Evolutionary conservation across 1,140 invertebrate species (phyloP).

Genomic region (Dinoponera quadriceps): DNA sequence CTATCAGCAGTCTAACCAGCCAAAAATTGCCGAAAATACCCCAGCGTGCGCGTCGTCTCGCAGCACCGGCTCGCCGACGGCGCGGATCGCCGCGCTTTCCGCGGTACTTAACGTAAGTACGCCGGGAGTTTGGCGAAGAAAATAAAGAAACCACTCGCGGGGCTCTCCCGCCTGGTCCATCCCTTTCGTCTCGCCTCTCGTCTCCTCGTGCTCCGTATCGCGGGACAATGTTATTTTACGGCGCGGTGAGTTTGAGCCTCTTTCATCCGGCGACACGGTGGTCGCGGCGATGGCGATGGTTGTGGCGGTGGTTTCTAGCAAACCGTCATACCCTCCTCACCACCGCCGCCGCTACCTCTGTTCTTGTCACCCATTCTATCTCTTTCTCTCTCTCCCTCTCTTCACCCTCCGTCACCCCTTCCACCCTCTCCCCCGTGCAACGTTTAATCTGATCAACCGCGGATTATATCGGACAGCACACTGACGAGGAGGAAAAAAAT

Average conservation of each 20-base stretch:
- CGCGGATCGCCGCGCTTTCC: conserved; percentile 41
- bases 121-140: conserved; percentile 73
- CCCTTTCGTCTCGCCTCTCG: background rate
- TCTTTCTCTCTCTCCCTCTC: conserved; percentile 13
- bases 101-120: conserved; percentile 81
- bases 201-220: conserved; percentile 63
- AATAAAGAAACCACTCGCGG: conserved; percentile 79
- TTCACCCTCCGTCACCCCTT: conserved; percentile 3
- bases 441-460: conserved; percentile 86
- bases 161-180: conserved; percentile 18
- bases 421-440: conserved; percentile 69
- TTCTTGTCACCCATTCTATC: too few relatives aligned
- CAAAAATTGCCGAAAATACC: background rate
- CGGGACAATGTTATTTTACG: conserved; percentile 86
- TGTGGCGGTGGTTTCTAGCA: conserved; percentile 62
- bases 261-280: conserved; percentile 83
- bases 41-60: conserved; percentile 29
- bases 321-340: conserved; percentile 68
- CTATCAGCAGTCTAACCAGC: background rate
- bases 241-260: conserved; percentile 85
- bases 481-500: conserved; percentile 70
- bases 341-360: conserved; percentile 63
- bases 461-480: conserved; percentile 83
- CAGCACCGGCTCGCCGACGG: conserved; percentile 30
- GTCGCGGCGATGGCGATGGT: conserved; percentile 63